These are phyloP conservation scores for Etia nguti DNA, from an alignment of 2,113 vertebrate species.

Conservation along the genomic window DNA sequence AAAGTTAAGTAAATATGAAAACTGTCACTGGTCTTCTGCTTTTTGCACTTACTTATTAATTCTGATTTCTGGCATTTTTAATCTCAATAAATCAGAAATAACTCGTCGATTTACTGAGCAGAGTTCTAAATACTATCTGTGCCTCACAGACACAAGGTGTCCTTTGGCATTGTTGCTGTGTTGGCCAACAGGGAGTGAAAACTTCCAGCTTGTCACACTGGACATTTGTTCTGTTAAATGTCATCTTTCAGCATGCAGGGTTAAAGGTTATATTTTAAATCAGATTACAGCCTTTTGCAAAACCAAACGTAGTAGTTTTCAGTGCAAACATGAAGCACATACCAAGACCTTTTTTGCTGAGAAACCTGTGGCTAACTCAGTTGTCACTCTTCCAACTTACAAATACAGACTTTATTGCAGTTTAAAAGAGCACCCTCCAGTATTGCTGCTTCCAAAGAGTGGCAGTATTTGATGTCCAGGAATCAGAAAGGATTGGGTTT, in stretches of 20 bases:
- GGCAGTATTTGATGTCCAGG: background rate
- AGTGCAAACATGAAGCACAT: background rate
- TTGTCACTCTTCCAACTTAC: background rate
- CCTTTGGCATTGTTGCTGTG: background rate
- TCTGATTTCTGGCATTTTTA: background rate
- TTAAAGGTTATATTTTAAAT: background rate
- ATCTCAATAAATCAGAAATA: background rate
- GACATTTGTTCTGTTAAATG: background rate
- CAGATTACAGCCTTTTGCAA: background rate
- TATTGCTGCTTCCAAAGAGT: background rate
- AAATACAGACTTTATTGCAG: background rate
- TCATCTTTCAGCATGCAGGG: background rate
- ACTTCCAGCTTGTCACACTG: background rate
- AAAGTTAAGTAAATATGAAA: background rate
- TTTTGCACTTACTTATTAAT: background rate
- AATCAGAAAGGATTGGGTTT: background rate
- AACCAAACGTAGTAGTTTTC: background rate
- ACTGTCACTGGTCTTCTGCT: background rate
- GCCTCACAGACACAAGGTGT: background rate
- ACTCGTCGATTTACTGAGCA: background rate
- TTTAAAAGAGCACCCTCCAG: background rate
- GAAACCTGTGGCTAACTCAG: background rate
- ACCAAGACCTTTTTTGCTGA: background rate
- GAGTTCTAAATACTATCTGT: background rate
- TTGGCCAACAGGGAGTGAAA: background rate